Base-by-base conservation (phyloP, 1,140 invertebrate genomes). In the Orussus abietinus region DNA sequence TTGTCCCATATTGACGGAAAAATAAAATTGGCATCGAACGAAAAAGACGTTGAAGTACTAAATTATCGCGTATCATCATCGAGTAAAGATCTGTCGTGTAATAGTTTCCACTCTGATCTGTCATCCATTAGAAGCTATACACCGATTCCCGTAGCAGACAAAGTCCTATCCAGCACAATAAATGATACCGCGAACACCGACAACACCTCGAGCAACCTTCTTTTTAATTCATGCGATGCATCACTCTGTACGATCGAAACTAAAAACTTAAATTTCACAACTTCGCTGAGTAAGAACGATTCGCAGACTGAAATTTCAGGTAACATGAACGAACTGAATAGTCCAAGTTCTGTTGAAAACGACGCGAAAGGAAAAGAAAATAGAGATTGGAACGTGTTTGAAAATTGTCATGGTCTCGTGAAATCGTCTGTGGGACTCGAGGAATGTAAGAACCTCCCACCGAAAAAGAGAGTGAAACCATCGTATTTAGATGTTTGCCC, bases 1-100 rank as follows among this genome's bases (percentile, higher is more conserved):
- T 9, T 47, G 4, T 20, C 42, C n/a, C 19, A 47, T 12, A 14
- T 47, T 7, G 45, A 47, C 9, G 45, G 45, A 13, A 37, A 38
- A 37, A 32, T 45, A 1, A 45, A 38, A 28, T 19, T 34, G 18
- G 36, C 43, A 21, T 45, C 37, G 3, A 44, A 44, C 7, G 10
- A 13, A 32, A 32, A 18, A 6, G 32, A 43, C 30, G 5, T 32
- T n/a, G n/a, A n/a, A n/a, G n/a, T n/a, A n/a, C n/a, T n/a, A n/a
- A n/a, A n/a, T n/a, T n/a, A n/a, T n/a, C n/a, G n/a, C n/a, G n/a
- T n/a, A n/a, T n/a, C n/a, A n/a, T n/a, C n/a, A n/a, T n/a, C n/a
- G n/a, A n/a, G n/a, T n/a, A n/a, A 5, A 1, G 10, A 2, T 26
- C 25, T 3, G 25, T 26, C 1, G 13, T 2, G 11, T 4, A 28